phyloP scores from a whole-genome alignment of 2,797 vertebrate genomes.

The Pogoniulus pusillus region DNA sequence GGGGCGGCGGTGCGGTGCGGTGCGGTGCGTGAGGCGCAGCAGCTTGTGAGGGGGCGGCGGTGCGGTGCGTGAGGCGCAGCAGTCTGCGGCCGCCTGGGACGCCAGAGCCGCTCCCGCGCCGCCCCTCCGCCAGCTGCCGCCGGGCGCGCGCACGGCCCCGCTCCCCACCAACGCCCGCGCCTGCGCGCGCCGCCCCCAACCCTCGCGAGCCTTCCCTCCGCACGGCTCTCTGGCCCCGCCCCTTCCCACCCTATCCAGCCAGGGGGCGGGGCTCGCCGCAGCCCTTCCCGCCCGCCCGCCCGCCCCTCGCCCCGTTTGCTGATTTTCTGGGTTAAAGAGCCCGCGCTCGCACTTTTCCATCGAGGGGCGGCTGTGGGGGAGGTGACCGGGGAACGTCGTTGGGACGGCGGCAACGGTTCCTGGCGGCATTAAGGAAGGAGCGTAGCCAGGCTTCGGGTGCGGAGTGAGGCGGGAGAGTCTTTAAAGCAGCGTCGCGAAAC shows the following conservation, averaged over 20 bases:
- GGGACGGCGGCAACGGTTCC: rapidly evolving
- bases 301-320: not conserved
- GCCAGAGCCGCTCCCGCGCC: no score
- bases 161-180: rapidly evolving
- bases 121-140: no score
- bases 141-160: no score
- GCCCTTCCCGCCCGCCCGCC: not conserved
- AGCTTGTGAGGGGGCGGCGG: no score
- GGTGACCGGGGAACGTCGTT: not conserved
- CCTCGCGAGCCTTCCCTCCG: conserved; percentile 13
- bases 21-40: no score
- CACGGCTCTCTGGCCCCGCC: not conserved
- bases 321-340: conserved; percentile 9
- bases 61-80: no score
- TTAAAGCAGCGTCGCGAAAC: not conserved
- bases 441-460: no score
- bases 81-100: no score
- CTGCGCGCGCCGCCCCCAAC: not conserved
- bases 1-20: no score
- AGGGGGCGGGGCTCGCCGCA: no score
- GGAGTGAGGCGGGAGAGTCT: not conserved
- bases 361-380: not conserved
- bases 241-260: no score
- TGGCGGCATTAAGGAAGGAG: not conserved
- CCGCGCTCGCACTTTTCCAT: not conserved